Base-by-base conservation (phyloP, 2,113 vertebrate genomes). In the Entelurus aequoreus region DNA sequence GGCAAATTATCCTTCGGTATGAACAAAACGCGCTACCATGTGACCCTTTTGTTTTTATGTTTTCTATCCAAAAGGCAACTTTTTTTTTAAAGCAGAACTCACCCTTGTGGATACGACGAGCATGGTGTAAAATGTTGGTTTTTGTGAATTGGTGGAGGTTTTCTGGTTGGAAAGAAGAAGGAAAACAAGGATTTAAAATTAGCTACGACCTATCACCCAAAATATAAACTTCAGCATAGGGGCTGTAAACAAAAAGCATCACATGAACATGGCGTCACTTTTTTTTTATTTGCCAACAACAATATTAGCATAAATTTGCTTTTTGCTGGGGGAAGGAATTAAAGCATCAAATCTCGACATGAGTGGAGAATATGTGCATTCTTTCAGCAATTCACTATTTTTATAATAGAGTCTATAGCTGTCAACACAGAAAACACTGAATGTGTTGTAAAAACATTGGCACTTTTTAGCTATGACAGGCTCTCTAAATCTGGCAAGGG, bases 81-180 rank as follows among this genome's bases (percentile, higher is more conserved):
- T 62, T 47, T 49, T 49, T 58, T 58, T 37, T 2, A 56, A 62
- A 62, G 69, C 60, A 67, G 10, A 80, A 87, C 77, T 80, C 81
- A 86, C 85, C 84, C 66, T 71, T 8, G 47, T 62, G 71, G 81
- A 62, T 65, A 79, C 51, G 72, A 63, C 48, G 66, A 67, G 60
- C 79, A 70, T 38, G 81, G 55, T 72, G 74, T 72, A 80, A 83
- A 86, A 81, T 84, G 77, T 77, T 83, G 77, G 75, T 10, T 70
- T 86, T 82, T 80, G 62, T 87, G 80, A 81, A 54, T 63, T 65
- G 75, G 64, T 48, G 71, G 72, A 69, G 58, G 74, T 85, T 79
- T 73, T 82, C 84, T 87, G 54, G 69, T 83, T 67, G 66, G 59
- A 63, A 72, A 82, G 69, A 69, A 66, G 12, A 60, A 74, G 42